phyloP scores from a whole-genome alignment of 2,797 vertebrate genomes.

The Catostomus latipinnis region DNA sequence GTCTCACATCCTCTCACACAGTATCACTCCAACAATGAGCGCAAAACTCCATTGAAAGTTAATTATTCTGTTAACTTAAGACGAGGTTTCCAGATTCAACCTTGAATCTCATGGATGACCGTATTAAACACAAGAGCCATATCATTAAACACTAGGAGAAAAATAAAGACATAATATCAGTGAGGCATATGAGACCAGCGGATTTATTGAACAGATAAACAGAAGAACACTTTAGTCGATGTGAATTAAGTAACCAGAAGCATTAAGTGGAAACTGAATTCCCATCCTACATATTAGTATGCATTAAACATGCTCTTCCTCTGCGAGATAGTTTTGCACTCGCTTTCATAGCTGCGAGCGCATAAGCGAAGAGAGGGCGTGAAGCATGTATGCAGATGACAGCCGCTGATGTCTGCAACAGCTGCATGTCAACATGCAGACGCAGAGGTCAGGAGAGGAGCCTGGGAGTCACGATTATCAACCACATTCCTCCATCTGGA shows the following conservation, averaged over 20 bases:
- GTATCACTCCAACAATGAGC: conserved; percentile 21
- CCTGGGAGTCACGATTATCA: conserved; percentile 62
- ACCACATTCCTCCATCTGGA: conserved; percentile 61
- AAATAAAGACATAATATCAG: too few relatives aligned
- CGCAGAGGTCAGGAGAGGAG: conserved; percentile 59
- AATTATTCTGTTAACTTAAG: conserved; percentile 24
- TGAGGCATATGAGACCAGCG: too few relatives aligned
- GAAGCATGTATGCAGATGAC: conserved; percentile 22
- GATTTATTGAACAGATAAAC: too few relatives aligned
- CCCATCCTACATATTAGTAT: neutral
- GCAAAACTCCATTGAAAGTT: conserved; percentile 16
- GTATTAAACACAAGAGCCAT: too few relatives aligned
- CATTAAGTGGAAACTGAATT: neutral
- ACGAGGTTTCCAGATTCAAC: neutral
- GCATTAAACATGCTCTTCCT: neutral
- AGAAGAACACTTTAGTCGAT: too few relatives aligned
- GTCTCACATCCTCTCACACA: conserved; percentile 39
- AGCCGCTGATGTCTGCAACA: conserved; percentile 56
- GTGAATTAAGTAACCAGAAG: neutral
- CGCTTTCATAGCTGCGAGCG: conserved; percentile 3
- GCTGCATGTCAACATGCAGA: conserved; percentile 59
- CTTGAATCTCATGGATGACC: neutral
- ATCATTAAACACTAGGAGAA: too few relatives aligned
- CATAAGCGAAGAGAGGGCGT: neutral
- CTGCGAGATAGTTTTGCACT: neutral